These are phyloP conservation scores for Perca fluviatilis DNA, from an alignment of 2,113 vertebrate genomes.

Conservation along the genomic window DNA sequence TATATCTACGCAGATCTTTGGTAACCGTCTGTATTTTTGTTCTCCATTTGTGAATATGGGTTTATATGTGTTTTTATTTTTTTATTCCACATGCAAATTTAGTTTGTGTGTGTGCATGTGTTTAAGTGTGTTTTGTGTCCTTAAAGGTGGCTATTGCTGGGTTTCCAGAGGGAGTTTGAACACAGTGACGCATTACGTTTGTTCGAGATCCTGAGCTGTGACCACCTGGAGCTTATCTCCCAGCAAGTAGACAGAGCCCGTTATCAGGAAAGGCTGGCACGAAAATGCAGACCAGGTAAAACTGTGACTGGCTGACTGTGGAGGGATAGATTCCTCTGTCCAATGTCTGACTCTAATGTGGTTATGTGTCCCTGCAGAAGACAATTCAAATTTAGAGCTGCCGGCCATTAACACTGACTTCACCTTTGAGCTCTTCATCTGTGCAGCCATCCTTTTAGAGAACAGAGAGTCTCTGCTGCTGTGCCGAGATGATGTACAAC, in stretches of 20 bases:
- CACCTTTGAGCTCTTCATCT: constrained; percentile 89
- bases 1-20: constrained; percentile 32
- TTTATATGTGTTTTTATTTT: neutral
- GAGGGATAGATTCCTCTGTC: neutral
- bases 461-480: constrained; percentile 80
- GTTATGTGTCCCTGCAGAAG: constrained; percentile 62
- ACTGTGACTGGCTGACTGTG: neutral
- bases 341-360: constrained; percentile 2
- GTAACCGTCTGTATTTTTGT: neutral
- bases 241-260: constrained; percentile 82
- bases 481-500: constrained; percentile 82
- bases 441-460: constrained; percentile 85
- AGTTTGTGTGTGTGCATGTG: neutral
- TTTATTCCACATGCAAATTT: neutral
- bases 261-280: constrained; percentile 81
- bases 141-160: constrained; percentile 87
- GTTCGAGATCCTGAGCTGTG: constrained; percentile 88
- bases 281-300: constrained; percentile 75
- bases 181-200: constrained; percentile 86
- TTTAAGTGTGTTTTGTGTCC: neutral
- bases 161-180: constrained; percentile 88
- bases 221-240: constrained; percentile 86
- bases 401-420: constrained; percentile 83
- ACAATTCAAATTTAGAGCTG: constrained; percentile 57
- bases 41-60: neutral